Percentiles rank a stretch among this genome's conserved stretches.
Conservation (phyloP, 1,140 invertebrate genomes). For the Leptonema lineaticorne region DNA sequence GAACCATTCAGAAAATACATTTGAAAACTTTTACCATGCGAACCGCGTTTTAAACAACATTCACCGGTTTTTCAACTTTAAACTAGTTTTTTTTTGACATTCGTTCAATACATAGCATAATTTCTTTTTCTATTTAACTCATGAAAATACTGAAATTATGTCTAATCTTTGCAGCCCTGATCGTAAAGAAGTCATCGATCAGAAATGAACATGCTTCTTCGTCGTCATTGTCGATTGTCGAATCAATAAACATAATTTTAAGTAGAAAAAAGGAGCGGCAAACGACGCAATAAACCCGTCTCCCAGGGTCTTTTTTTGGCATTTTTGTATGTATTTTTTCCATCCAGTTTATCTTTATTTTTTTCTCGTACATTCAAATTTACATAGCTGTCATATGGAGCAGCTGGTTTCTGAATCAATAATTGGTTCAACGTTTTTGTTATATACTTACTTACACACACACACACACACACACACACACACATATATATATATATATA, state of each 20-base stretch:
- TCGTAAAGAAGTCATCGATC: too few species aligned
- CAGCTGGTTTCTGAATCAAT: not conserved
- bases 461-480: not conserved
- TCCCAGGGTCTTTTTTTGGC: too few species aligned
- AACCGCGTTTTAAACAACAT: too few species aligned
- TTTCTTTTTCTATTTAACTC: too few species aligned
- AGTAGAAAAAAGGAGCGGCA: not conserved
- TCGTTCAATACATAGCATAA: too few species aligned
- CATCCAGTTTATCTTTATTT: not conserved
- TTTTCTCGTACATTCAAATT: not conserved
- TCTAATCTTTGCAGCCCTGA: too few species aligned
- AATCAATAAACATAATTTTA: not conserved
- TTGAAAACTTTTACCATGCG: too few species aligned
- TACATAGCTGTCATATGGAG: not conserved
- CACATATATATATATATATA: not conserved
- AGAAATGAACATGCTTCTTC: not conserved
- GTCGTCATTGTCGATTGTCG: not conserved
- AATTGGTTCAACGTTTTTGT: not conserved
- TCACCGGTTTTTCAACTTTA: too few species aligned
- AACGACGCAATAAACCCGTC: not conserved
- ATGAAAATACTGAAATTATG: too few species aligned
- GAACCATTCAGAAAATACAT: too few species aligned
- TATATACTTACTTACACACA: not conserved
- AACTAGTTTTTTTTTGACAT: too few species aligned
- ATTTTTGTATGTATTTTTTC: too few species aligned